Percentiles rank a stretch among this genome's conserved stretches.
Conservation (phyloP, 2,797 vertebrate species). For the Oreochromis grahami region DNA sequence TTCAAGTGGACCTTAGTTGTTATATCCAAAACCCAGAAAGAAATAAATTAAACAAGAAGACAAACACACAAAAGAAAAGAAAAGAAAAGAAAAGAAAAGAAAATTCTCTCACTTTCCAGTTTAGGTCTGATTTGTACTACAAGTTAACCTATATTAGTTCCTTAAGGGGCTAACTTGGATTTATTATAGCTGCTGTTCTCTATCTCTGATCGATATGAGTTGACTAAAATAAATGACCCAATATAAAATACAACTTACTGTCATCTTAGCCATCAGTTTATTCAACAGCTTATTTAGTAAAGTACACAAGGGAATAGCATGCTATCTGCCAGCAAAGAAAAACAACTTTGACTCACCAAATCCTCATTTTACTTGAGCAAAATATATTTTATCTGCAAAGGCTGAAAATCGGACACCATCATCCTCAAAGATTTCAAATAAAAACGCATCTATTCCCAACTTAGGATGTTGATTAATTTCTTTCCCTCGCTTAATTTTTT, state of each 20-base stretch:
- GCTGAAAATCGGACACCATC: not conserved
- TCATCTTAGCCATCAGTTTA: not conserved
- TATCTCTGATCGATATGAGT: not conserved
- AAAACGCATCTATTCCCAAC: not conserved
- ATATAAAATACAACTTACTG: not conserved
- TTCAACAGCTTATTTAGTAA: not conserved
- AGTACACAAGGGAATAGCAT: not conserved
- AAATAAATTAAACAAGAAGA: not conserved
- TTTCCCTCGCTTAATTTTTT: not conserved
- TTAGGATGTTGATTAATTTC: not conserved
- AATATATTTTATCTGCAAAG: not conserved
- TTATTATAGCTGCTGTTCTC: not conserved
- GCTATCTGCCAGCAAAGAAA: not conserved
- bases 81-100: not conserved
- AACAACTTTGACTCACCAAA: not conserved
- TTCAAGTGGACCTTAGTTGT: not conserved
- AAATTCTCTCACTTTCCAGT: not conserved
- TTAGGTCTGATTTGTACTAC: not conserved
- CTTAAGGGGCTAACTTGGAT: not conserved
- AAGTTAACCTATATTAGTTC: not conserved
- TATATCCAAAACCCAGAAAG: not conserved
- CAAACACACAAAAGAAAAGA: not conserved
- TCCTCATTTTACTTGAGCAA: not conserved
- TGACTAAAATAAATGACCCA: not conserved
- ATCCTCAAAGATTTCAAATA: not conserved